Evolutionary conservation across 2,888 invertebrate genomes (phyloP), one percentile per base, ranked within the genome.

Genomic region (Ganaspis brasiliensis): DNA sequence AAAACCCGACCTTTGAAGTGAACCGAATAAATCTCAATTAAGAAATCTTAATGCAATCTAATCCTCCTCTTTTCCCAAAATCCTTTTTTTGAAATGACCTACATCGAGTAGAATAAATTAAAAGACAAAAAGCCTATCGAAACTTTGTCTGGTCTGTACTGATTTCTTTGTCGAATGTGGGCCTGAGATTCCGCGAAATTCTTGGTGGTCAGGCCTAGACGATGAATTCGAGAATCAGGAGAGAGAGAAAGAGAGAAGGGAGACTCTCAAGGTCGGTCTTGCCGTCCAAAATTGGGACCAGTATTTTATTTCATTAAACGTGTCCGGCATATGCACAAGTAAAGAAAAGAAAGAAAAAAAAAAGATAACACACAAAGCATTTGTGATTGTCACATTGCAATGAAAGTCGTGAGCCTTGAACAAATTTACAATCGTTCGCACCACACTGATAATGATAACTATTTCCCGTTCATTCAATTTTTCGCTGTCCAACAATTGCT

Each of bases 161-260:
- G 80, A 81, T 82, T 80, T 79, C 83, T 84, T 84, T 83, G 84
- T 83, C 81, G 79, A 77, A 74, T 75, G 75, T 75, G 73, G 73
- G 72, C 75, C 73, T 73, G 76, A 70, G 75, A 77, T 83, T 82
- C 82, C 75, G 73, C 78, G 83, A 83, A 83, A 80, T 81, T 80
- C 78, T 61, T 59, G 77, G 79, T 79, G 81, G 80, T 80, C 81
- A 77, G 76, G 76, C 78, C 74, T 74, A 77, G 77, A 55, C 77
- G 45, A 16, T 24, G 40, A 67, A 67, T 67, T 67, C 26, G 79
- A 79, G 76, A 75, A 74, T 57, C 70, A 16, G 26, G 63, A 19
- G 56, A 35, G 78, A 57, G 56, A 70, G 74, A 45, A 63, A 59
- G 72, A 57, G 31, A 40, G 56, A 37, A 72, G 57, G 55, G 61